Evolutionary conservation across 2,797 vertebrate species (phyloP).

Genomic region (Pangasius larnaudii): DNA sequence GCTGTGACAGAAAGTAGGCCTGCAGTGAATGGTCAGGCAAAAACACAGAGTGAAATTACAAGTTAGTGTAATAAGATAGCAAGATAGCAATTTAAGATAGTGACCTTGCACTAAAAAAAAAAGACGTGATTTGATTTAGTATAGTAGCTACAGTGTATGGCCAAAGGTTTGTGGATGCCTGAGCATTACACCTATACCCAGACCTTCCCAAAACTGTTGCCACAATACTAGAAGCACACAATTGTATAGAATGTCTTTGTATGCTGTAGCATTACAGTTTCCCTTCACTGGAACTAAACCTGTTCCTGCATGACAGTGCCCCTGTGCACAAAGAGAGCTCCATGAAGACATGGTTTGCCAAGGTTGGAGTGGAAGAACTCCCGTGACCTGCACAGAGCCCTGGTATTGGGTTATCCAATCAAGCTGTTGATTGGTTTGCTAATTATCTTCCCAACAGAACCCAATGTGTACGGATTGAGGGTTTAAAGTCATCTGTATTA

Average conservation of each 20-base stretch:
- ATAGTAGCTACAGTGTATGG: background rate
- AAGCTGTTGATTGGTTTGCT: too few species aligned
- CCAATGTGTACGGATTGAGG: too few species aligned
- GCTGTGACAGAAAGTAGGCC: background rate
- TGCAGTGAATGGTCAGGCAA: background rate
- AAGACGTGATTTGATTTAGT: background rate
- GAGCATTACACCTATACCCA: background rate
- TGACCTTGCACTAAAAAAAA: background rate
- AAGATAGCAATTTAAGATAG: too few species aligned
- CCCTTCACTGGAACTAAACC: background rate
- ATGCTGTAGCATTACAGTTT: background rate
- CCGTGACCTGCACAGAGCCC: background rate
- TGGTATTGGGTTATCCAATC: background rate
- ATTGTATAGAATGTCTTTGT: background rate
- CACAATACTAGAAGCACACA: background rate
- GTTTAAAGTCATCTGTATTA: too few species aligned
- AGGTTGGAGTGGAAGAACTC: background rate
- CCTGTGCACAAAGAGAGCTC: too few species aligned
- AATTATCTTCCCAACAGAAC: too few species aligned
- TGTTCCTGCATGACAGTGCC: background rate
- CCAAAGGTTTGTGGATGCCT: background rate
- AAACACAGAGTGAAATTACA: background rate
- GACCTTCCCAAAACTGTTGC: background rate
- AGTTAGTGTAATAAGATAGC: too few species aligned
- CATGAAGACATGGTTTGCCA: background rate